phyloP scores from a whole-genome alignment of 1,140 invertebrate species.

The Drosophila arizonae region DNA sequence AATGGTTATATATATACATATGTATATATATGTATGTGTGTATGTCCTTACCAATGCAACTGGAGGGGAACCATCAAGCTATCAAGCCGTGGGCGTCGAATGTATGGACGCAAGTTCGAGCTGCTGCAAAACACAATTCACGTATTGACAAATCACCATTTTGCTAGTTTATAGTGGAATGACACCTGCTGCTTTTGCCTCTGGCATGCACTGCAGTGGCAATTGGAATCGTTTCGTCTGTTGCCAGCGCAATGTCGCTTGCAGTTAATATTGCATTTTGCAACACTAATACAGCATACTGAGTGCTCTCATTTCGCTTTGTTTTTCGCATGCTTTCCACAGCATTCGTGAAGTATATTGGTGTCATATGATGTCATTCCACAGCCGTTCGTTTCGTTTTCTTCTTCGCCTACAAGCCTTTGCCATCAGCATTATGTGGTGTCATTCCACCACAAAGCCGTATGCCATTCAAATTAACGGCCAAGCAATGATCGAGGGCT shows the following conservation, averaged over 20 bases:
- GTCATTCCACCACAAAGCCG: conserved; percentile 8
- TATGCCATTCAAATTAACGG: conserved; percentile 12
- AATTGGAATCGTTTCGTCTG: background rate
- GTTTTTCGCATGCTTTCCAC: background rate
- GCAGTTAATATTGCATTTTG: background rate
- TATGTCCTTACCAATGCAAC: conserved; percentile 26
- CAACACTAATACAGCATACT: background rate
- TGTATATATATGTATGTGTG: conserved; percentile 1
- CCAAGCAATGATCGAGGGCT: conserved; percentile 27
- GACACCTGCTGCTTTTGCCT: conserved; percentile 6
- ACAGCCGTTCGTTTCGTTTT: background rate
- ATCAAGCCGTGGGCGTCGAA: conserved; percentile 14
- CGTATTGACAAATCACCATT: too few species aligned
- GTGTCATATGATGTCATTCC: background rate
- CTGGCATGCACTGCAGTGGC: background rate
- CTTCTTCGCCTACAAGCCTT: too few species aligned
- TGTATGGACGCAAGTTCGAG: background rate
- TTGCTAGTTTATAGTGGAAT: background rate
- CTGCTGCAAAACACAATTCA: background rate
- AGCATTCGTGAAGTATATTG: conserved; percentile 1
- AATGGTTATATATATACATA: conserved; percentile 17
- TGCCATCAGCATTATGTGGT: background rate
- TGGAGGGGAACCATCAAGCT: conserved; percentile 40
- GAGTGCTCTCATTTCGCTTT: too few species aligned
- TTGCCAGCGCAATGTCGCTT: conserved; percentile 2